phyloP scores from a whole-genome alignment of 2,113 vertebrate species.

The Columbina picui region DNA sequence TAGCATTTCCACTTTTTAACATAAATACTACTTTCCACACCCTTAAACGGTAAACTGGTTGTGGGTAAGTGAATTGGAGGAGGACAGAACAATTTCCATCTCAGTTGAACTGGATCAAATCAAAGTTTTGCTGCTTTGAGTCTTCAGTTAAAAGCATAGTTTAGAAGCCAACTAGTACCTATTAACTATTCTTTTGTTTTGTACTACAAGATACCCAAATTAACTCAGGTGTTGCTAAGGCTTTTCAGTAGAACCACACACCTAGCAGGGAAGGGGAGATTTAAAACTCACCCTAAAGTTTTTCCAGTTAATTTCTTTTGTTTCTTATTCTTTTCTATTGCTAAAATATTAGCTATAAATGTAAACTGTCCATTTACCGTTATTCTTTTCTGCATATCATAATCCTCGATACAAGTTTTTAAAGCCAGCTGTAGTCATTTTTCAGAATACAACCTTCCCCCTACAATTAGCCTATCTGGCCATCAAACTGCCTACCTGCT shows the following conservation, averaged over 20 bases:
- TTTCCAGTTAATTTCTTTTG: neutral
- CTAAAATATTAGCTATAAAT: neutral
- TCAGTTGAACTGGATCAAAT: neutral
- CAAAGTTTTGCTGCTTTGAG: neutral
- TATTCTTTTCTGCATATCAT: neutral
- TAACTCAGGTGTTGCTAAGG: neutral
- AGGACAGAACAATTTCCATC: neutral
- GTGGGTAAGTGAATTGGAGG: neutral
- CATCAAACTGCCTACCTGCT: neutral
- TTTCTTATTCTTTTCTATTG: neutral
- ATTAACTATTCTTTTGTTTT: neutral
- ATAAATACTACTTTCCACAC: neutral
- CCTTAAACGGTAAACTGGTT: neutral
- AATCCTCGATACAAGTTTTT: neutral
- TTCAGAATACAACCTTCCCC: neutral
- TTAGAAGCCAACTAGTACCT: neutral
- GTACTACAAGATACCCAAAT: neutral
- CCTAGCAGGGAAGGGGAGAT: neutral
- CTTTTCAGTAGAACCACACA: neutral
- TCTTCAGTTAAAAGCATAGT: neutral
- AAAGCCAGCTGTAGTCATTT: neutral
- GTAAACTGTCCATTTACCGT: neutral
- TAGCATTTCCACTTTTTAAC: neutral
- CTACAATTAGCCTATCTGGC: neutral
- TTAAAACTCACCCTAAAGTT: neutral